Conservation (phyloP, 1,140 invertebrate species). For the Cataglyphis hispanica region DNA sequence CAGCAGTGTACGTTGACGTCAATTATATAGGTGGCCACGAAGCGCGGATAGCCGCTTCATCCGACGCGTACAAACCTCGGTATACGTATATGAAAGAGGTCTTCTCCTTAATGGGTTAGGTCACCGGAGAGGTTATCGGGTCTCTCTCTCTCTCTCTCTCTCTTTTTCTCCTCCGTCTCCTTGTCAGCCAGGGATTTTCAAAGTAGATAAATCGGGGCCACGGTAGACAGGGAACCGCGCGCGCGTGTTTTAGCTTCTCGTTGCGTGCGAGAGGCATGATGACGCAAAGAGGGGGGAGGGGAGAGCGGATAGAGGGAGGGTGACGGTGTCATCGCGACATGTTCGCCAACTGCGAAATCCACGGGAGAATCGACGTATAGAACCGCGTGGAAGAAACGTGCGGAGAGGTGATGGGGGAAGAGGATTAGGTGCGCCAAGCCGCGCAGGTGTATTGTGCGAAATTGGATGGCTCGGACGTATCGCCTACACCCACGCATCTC, state of each 20-base stretch:
- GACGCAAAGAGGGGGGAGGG: background rate
- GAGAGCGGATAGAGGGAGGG: background rate
- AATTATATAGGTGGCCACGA: constrained; percentile 85
- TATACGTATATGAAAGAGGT: constrained; percentile 65
- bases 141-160: constrained; percentile 66
- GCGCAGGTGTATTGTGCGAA: constrained; percentile 20
- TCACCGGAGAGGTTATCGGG: constrained; percentile 83
- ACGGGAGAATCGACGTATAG: constrained; percentile 14
- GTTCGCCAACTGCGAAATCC: constrained; percentile 43
- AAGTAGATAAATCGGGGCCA: constrained; percentile 76
- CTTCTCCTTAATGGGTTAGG: constrained; percentile 84
- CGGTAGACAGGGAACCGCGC: constrained; percentile 28
- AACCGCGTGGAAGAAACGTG: background rate
- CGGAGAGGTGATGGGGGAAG: background rate
- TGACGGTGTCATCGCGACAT: background rate
- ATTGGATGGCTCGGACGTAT: constrained; percentile 30
- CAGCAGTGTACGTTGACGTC: constrained; percentile 85
- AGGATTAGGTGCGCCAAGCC: constrained; percentile 65
- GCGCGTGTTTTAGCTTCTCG: constrained; percentile 56
- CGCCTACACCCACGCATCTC: background rate
- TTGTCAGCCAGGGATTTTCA: constrained; percentile 81
- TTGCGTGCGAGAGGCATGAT: constrained; percentile 14
- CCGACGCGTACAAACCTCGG: constrained; percentile 64
- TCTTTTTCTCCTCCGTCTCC: constrained; percentile 43
- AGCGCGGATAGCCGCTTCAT: constrained; percentile 76